These are phyloP conservation scores for Heteractis magnifica DNA, from an alignment of 92 coral and sea anemone genomes.

Conservation along the genomic window DNA sequence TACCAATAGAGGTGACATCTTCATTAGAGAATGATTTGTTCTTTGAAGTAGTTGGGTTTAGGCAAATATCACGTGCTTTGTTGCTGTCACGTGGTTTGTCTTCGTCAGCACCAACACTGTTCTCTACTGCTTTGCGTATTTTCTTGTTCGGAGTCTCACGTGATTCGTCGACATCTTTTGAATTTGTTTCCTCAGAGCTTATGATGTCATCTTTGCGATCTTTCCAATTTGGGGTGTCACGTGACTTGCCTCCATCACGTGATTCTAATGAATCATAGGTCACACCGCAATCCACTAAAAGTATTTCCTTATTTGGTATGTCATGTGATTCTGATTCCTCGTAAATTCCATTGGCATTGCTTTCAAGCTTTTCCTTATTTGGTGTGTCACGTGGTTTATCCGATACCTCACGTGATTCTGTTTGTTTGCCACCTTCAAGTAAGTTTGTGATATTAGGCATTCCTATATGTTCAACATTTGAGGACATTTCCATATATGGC, in stretches of 20 bases:
- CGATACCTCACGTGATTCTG: too few relatives aligned
- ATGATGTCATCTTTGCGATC: not conserved
- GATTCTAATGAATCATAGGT: not conserved
- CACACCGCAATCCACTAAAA: not conserved
- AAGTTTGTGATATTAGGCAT: not conserved
- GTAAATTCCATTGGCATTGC: too few relatives aligned
- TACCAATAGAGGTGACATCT: too few relatives aligned
- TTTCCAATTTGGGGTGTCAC: not conserved
- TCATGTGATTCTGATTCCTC: not conserved
- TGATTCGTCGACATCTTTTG: not conserved
- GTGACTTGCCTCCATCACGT: not conserved
- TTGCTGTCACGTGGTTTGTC: not conserved
- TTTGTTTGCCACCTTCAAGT: not conserved
- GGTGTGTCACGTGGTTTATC: too few relatives aligned
- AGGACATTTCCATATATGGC: not conserved
- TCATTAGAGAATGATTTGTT: not conserved
- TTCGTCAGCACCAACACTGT: not conserved
- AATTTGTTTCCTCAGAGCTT: not conserved
- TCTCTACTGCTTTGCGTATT: not conserved
- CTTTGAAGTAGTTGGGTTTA: not conserved
- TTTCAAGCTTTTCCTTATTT: not conserved
- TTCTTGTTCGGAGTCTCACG: not conserved
- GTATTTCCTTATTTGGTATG: not conserved
- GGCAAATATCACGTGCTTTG: not conserved
- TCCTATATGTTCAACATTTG: not conserved